Percentiles rank a stretch among this genome's conserved stretches.
phyloP scores from a whole-genome alignment of 2,113 vertebrate species.

The Centropus bengalensis region DNA sequence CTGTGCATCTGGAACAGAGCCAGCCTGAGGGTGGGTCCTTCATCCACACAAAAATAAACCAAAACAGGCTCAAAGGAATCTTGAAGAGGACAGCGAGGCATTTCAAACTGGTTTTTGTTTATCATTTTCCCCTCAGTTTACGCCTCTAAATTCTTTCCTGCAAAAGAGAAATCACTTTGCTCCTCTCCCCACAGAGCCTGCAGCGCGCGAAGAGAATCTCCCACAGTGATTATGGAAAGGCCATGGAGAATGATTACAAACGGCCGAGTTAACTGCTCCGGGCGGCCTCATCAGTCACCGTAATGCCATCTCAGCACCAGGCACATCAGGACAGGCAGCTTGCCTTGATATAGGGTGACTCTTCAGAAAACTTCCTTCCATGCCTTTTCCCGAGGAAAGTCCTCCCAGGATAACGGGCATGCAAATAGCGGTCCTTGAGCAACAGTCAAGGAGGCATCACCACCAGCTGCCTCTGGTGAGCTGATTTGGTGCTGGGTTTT shows the following conservation, averaged over 20 bases:
- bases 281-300: conserved; percentile 71
- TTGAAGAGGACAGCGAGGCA: background rate
- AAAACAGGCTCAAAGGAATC: background rate
- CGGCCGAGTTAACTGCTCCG: conserved; percentile 60
- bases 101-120: background rate
- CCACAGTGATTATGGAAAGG: conserved; percentile 55
- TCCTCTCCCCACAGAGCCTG: background rate
- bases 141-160: conserved; percentile 10
- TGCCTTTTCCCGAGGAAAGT: conserved; percentile 17
- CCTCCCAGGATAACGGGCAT: conserved; percentile 19
- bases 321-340: conserved; percentile 61
- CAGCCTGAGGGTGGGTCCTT: background rate
- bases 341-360: conserved; percentile 65
- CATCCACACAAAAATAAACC: background rate
- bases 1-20: background rate
- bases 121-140: background rate
- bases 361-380: conserved; percentile 22
- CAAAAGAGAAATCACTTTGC: conserved; percentile 3
- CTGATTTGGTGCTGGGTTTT: background rate
- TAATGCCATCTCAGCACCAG: conserved; percentile 43
- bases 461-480: background rate
- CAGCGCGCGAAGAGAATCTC: conserved; percentile 55
- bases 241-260: conserved; percentile 73
- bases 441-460: conserved; percentile 49
- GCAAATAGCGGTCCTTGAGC: conserved; percentile 1